Evolutionary conservation across 2,797 vertebrate genomes (phyloP).

Genomic region (Alosa sapidissima): DNA sequence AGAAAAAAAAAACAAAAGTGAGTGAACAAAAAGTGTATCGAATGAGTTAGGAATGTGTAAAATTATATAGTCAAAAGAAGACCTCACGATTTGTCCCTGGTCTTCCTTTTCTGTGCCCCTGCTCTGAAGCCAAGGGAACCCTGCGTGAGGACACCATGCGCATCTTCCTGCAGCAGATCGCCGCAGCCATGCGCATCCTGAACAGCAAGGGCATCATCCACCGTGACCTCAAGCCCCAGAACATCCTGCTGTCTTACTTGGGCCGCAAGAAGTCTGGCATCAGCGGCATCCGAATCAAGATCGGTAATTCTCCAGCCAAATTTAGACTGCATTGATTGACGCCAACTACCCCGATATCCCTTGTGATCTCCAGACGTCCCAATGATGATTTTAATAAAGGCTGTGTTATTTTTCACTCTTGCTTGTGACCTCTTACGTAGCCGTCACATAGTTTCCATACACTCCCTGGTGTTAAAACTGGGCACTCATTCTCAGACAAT

Average conservation of each 20-base stretch:
- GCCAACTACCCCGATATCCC: not conserved
- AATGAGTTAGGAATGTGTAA: not conserved
- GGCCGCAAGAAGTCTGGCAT: conserved; percentile 85
- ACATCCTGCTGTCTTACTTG: conserved; percentile 88
- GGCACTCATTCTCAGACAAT: conserved; percentile 42
- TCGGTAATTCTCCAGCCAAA: conserved; percentile 74
- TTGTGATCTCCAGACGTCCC: not conserved
- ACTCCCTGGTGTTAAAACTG: conserved; percentile 24
- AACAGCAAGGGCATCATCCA: conserved; percentile 97
- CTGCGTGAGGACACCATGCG: conserved; percentile 93
- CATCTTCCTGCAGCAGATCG: conserved; percentile 94
- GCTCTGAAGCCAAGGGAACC: conserved; percentile 83
- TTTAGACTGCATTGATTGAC: not conserved
- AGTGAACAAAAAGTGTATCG: not conserved
- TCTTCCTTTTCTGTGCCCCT: not conserved
- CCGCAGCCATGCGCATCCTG: conserved; percentile 91
- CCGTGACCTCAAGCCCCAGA: conserved; percentile 94
- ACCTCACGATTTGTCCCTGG: not conserved
- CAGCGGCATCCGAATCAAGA: conserved; percentile 93
- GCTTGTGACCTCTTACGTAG: conserved; percentile 13
- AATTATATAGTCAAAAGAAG: not conserved
- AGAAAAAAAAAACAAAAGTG: not conserved
- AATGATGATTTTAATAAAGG: not conserved
- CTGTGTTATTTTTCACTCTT: not conserved
- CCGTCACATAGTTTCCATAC: conserved; percentile 30